Percentiles rank a stretch among this genome's conserved stretches.
Evolutionary conservation across 2,113 vertebrate species (phyloP).

Genomic region (Oryctolagus cuniculus): DNA sequence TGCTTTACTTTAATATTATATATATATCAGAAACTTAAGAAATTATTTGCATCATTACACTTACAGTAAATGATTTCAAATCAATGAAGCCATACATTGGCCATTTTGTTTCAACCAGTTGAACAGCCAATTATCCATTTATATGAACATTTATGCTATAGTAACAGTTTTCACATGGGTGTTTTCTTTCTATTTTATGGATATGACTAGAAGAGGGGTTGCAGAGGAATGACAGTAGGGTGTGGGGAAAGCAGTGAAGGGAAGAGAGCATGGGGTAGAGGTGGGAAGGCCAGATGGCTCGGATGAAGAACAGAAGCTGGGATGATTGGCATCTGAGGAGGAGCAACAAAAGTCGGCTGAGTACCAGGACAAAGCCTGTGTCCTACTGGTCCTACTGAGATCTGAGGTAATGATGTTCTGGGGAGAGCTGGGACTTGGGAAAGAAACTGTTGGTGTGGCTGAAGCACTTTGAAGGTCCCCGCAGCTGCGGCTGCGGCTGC

Average conservation of each 20-base stretch:
- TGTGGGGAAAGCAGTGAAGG: conserved; percentile 89
- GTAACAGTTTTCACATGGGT: neutral
- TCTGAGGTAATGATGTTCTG: conserved; percentile 88
- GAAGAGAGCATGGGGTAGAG: conserved; percentile 88
- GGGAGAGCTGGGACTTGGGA: conserved; percentile 89
- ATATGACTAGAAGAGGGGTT: conserved; percentile 90
- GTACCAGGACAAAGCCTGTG: conserved; percentile 85
- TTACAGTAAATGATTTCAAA: conserved; percentile 82
- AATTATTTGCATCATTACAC: conserved; percentile 82
- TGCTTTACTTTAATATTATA: conserved; percentile 84
- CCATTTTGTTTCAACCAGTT: conserved; percentile 48
- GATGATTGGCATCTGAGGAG: conserved; percentile 88
- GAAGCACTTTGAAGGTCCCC: conserved; percentile 86
- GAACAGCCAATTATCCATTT: conserved; percentile 4
- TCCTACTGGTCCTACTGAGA: conserved; percentile 84
- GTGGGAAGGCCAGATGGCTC: conserved; percentile 87
- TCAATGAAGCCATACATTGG: conserved; percentile 25
- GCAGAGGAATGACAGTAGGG: conserved; percentile 90
- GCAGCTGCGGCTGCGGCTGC: conserved; percentile 61
- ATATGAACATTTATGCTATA: neutral
- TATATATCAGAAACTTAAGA: conserved; percentile 77
- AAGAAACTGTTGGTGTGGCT: conserved; percentile 90
- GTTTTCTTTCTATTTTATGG: neutral
- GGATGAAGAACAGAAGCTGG: conserved; percentile 88
- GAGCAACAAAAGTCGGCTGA: conserved; percentile 84